Percentiles rank a stretch among this genome's conserved stretches.
phyloP scores from a whole-genome alignment of 2,113 vertebrate species.

The Hystrix cristata region DNA sequence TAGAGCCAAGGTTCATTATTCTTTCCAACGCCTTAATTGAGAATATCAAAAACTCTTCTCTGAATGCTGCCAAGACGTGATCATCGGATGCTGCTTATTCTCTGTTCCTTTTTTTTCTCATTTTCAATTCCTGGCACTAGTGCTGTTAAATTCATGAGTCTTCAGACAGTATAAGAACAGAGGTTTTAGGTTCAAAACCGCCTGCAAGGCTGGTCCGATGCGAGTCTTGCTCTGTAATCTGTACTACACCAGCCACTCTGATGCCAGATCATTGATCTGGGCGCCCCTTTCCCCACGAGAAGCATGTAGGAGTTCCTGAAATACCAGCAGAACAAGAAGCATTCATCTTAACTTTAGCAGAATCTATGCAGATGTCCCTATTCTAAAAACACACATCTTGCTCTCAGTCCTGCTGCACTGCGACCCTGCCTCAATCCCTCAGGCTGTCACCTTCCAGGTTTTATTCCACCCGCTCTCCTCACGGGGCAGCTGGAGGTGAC shows the following conservation, averaged over 20 bases:
- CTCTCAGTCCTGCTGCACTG: background rate
- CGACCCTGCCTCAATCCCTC: background rate
- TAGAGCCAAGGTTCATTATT: background rate
- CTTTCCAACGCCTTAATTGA: background rate
- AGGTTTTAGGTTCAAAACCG: conserved; percentile 63
- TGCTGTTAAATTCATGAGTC: conserved; percentile 70
- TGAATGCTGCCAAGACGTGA: conserved; percentile 23
- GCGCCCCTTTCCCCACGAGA: background rate
- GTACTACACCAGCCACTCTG: conserved; percentile 20
- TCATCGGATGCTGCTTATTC: background rate
- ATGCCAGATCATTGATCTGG: conserved; percentile 58
- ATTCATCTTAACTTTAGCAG: conserved; percentile 58
- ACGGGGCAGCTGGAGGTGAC: conserved; percentile 39
- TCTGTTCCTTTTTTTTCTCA: conserved; percentile 1
- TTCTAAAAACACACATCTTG: background rate
- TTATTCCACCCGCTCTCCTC: conserved; percentile 39
- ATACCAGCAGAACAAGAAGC: conserved; percentile 31
- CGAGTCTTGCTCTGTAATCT: conserved; percentile 25
- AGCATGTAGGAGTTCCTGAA: conserved; percentile 39
- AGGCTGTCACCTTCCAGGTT: conserved; percentile 30
- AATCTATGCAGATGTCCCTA: conserved; percentile 53
- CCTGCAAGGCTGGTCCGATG: background rate
- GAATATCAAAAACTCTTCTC: conserved; percentile 17
- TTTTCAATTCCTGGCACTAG: conserved; percentile 32
- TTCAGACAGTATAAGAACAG: conserved; percentile 47